Evolutionary conservation across 2,113 vertebrate genomes (phyloP).

Genomic region (Tylochromis polylepis): DNA sequence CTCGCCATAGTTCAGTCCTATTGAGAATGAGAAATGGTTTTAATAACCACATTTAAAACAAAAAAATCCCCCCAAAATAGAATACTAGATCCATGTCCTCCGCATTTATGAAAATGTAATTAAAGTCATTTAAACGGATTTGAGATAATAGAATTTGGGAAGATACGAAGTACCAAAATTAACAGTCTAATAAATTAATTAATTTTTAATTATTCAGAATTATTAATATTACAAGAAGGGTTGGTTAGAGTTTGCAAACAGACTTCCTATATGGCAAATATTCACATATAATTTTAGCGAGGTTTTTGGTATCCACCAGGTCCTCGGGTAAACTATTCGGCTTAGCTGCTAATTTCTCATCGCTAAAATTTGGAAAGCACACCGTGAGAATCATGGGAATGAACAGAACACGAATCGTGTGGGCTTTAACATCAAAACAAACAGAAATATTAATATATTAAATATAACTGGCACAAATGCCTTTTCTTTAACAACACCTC

Average conservation of each 20-base stretch:
- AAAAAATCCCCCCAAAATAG: not conserved
- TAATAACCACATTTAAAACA: not conserved
- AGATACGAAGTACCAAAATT: not conserved
- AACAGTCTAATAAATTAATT: not conserved
- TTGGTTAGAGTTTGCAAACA: not conserved
- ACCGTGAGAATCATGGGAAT: not conserved
- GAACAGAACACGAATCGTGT: not conserved
- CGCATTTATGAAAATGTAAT: not conserved
- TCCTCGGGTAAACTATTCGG: no score
- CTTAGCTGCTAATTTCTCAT: not conserved
- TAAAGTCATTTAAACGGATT: not conserved
- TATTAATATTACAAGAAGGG: not conserved
- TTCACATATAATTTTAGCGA: not conserved
- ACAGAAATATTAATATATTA: not conserved
- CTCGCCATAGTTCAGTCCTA: conserved; percentile 16
- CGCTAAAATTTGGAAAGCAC: not conserved
- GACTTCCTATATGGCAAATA: not conserved
- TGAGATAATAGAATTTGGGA: not conserved
- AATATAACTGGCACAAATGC: not conserved
- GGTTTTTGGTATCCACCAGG: not conserved
- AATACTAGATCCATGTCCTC: not conserved
- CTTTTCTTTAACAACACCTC: not conserved
- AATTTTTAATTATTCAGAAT: not conserved
- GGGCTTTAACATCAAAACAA: not conserved
- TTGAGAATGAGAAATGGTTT: not conserved